A percentile compares a stretch with the other conserved stretches of the same genome.
Evolutionary conservation across 1,140 invertebrate species (phyloP).

Genomic region (Diachasmimorpha longicaudata): DNA sequence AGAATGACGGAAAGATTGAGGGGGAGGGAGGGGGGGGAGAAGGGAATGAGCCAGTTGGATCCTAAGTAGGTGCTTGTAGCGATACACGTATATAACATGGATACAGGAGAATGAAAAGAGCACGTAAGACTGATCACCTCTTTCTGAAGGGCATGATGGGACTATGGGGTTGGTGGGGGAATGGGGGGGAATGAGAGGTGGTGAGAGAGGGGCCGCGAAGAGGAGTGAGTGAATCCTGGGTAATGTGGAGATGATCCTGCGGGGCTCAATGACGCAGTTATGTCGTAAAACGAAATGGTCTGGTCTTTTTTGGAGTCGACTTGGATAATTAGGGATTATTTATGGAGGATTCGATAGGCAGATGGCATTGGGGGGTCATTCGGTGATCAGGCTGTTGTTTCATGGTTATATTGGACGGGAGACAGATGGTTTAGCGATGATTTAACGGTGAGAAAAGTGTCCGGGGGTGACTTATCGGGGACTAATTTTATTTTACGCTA

Average conservation of each 20-base stretch:
- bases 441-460: conserved; percentile 35
- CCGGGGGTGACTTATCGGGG: no score
- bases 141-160: conserved; percentile 21
- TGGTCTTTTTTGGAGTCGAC: not conserved
- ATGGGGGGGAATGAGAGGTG: not conserved
- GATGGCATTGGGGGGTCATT: not conserved
- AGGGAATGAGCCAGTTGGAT: conserved; percentile 12
- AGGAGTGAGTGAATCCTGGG: not conserved
- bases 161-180: not conserved
- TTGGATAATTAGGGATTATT: not conserved
- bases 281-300: not conserved
- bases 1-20: not conserved
- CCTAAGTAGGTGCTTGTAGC: conserved; percentile 31
- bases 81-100: not conserved
- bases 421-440: conserved; percentile 28
- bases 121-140: conserved; percentile 29
- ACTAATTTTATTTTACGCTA: no score
- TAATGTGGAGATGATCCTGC: not conserved
- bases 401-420: conserved; percentile 15
- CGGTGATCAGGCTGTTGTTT: not conserved
- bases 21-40: not conserved
- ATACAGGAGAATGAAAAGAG: not conserved
- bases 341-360: not conserved
- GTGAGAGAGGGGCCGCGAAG: no score
- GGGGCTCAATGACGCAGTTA: not conserved